These are phyloP conservation scores for Zaprionus africanus DNA, from an alignment of 1,140 invertebrate species.

Conservation along the genomic window DNA sequence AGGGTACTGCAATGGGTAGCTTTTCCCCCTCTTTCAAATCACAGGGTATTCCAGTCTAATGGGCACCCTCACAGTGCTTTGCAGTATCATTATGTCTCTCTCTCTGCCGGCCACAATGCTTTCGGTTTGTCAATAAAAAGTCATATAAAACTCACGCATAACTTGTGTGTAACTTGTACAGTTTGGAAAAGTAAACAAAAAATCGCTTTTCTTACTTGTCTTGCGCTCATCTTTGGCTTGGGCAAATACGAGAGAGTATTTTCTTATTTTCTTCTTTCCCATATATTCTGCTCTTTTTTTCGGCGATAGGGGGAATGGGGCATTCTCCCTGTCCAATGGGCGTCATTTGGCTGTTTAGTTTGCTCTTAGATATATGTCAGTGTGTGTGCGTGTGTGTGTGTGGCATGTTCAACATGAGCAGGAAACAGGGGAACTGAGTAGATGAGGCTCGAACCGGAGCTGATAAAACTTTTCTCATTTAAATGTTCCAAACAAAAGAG, in stretches of 20 bases:
- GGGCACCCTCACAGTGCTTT: neutral
- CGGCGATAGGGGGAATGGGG: neutral
- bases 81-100: conserved; percentile 42
- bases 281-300: conserved; percentile 14
- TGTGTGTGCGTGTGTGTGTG: conserved; percentile 19
- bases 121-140: conserved; percentile 53
- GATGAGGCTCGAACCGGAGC: conserved; percentile 8
- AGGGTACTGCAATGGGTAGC: neutral
- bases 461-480: conserved; percentile 65
- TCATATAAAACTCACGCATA: conserved; percentile 54
- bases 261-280: conserved; percentile 3
- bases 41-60: neutral
- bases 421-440: neutral
- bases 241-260: conserved; percentile 33
- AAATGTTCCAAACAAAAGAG: conserved; percentile 62
- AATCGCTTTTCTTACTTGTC: conserved; percentile 46
- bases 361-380: conserved; percentile 22
- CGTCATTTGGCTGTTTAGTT: conserved; percentile 53
- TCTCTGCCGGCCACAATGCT: conserved; percentile 38
- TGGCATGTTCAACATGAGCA: conserved; percentile 9
- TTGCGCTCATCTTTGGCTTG: conserved; percentile 28
- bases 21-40: too few species aligned
- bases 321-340: conserved; percentile 40
- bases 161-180: conserved; percentile 43
- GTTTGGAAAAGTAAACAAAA: conserved; percentile 46